phyloP scores from a whole-genome alignment of 2,113 vertebrate genomes.

The Paratilapia polleni region DNA sequence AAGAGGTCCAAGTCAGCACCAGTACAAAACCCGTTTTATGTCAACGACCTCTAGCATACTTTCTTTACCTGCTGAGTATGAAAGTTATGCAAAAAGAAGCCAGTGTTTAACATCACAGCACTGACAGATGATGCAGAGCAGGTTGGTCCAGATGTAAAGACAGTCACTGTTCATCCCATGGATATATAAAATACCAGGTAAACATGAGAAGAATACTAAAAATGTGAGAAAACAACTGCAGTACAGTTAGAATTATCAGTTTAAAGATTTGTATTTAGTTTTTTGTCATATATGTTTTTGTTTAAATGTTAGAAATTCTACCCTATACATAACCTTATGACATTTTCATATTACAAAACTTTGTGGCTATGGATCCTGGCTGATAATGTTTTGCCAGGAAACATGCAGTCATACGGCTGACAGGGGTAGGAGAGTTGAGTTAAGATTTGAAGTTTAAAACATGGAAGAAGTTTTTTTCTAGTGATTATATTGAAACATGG shows the following conservation, averaged over 20 bases:
- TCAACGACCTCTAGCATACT: neutral
- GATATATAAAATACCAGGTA: neutral
- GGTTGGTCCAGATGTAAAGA: conserved; percentile 48
- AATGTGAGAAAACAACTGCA: neutral
- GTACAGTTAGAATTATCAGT: neutral
- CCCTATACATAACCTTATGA: neutral
- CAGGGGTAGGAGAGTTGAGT: neutral
- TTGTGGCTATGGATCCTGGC: neutral
- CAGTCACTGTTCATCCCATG: neutral
- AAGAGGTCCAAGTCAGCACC: neutral
- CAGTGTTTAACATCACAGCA: neutral
- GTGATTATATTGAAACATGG: neutral
- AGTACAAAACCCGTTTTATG: neutral
- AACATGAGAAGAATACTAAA: neutral
- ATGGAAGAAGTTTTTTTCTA: no score
- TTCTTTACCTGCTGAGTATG: conserved; percentile 41
- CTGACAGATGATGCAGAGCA: conserved; percentile 67
- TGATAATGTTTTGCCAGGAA: neutral
- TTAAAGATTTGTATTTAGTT: neutral
- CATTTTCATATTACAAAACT: neutral
- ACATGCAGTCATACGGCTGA: neutral
- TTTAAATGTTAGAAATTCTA: neutral
- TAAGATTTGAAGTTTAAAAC: neutral
- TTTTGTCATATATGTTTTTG: neutral
- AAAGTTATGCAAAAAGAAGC: conserved; percentile 35